Evolutionary conservation across 1,140 invertebrate genomes (phyloP), one percentile per base, ranked within the genome.

Genomic region (Ceratina calcarata): DNA sequence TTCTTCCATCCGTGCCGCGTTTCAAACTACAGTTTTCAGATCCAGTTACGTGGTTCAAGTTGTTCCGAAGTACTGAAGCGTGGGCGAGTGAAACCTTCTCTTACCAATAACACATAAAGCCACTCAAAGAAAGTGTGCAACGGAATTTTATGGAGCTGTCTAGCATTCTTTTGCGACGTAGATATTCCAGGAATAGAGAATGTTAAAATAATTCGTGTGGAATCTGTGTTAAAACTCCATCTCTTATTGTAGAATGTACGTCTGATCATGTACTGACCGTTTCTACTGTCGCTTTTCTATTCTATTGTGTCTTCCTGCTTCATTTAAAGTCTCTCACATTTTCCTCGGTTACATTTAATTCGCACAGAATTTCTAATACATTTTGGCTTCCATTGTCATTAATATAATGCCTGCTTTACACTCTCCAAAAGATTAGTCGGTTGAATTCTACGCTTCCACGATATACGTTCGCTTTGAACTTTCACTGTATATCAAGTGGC

Each of bases 11-110:
- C 37, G 13, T 22, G 15, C 68, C 20, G 22, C 49, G 49, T 51
- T 71, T 72, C 76, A 78, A 78, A 57, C 68, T 64, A 78, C 76
- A 60, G 58, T 53, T 62, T 45, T 27, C 45, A 78, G 68, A 78
- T 78, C 76, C 76, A 72, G 76, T 78, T 78, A 78, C 76, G 69
- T 27, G 76, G 76, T 71, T 78, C 71, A 72, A 78, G 68, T 72
- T 64, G 72, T 78, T 78, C 60, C 58, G 76, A 64, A 57, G 76
- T 78, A 78, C 69, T 57, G 69, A 78, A 72, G 76, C 76, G 69
- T 78, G 76, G 69, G 51, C 32, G 76, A 45, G 37, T 10, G 37
- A 45, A 10, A 45, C 60, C 15, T 27, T 15, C 24, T 66, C 51
- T 71, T 67, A 45, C 75, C 2, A 37, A 66, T 78, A 71, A 78